A percentile compares a stretch with the other conserved stretches of the same genome.
Conservation (phyloP, 1,140 invertebrate genomes). For the Magallana angulata region DNA sequence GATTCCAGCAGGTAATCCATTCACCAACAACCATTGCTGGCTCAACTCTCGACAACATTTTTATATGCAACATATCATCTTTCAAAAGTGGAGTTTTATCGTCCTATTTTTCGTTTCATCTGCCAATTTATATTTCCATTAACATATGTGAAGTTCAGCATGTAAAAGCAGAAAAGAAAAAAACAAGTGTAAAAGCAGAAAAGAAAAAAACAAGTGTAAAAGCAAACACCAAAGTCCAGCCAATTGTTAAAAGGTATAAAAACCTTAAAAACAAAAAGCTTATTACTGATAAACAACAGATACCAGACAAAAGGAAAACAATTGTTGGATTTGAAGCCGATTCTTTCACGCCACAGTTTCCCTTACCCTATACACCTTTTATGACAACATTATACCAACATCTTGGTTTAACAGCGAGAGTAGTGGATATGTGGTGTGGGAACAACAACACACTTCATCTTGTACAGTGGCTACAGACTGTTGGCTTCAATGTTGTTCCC, state of each 20-base stretch:
- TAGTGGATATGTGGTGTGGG: conserved; percentile 24
- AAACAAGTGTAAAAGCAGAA: background rate
- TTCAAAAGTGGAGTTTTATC: background rate
- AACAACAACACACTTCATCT: background rate
- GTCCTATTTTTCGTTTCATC: conserved; percentile 15
- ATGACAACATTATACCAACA: background rate
- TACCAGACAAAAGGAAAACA: background rate
- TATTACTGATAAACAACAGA: background rate
- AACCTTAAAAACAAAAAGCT: background rate
- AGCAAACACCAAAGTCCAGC: background rate
- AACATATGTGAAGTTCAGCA: background rate
- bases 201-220: background rate
- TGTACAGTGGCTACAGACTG: background rate
- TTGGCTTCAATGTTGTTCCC: background rate
- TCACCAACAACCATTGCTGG: conserved; percentile 7
- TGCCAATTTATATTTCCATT: conserved; percentile 13
- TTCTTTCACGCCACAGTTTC: background rate
- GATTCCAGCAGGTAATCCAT: background rate
- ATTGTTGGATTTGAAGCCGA: background rate
- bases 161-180: background rate
- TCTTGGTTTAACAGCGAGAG: background rate
- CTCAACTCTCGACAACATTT: conserved; percentile 11
- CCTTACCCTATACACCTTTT: background rate
- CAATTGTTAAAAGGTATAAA: background rate
- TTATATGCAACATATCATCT: background rate